Evolutionary conservation across 2,797 vertebrate species (phyloP), one percentile per base, ranked within the genome.

Genomic region (Spea hammondii): DNA sequence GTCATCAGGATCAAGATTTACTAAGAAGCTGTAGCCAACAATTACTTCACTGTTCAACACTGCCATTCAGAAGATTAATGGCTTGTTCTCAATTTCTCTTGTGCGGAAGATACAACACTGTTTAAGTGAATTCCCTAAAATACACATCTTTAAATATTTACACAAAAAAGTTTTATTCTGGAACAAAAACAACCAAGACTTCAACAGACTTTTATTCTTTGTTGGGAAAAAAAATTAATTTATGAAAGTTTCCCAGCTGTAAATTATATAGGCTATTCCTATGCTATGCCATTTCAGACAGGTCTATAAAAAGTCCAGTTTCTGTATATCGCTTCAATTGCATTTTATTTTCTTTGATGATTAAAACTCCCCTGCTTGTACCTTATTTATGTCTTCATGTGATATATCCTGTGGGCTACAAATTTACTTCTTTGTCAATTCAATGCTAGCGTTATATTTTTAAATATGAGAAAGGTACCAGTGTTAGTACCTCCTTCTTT

Each of bases 41-140:
- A 82, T 82, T 82, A 82, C 79, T 82, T 82, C 79, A 82, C 79
- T 82, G 79, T 82, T 82, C 79, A 82, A 77, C 79, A 57, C 79
- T 82, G 79, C 74, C 79, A 72, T 77, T 77, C 55, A 9, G 50
- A 82, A 82, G 79, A 82, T 82, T 82, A 82, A 82, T 82, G 79
- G 72, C 74, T 82, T 82, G 79, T 77, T 82, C 79, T 82, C 75
- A 14, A 77, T 77, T 82, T 76, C 74, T 82, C 71, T 82, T 77
- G 70, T 82, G 57, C 79, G 64, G 59, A 82, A 82, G 79, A 82
- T 77, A 82, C 79, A 82, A 54, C 79, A 82, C 75, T 77, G 65
- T 82, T 82, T 77, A 82, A 68, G 70, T 48, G 50, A 82, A 82
- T 72, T 77, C 75, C 70, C 65, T 71, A 72, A 82, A 82, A 82